Percentiles rank a stretch among this genome's conserved stretches.
phyloP scores from a whole-genome alignment of 2,113 vertebrate genomes.

The Calyptomena viridis region DNA sequence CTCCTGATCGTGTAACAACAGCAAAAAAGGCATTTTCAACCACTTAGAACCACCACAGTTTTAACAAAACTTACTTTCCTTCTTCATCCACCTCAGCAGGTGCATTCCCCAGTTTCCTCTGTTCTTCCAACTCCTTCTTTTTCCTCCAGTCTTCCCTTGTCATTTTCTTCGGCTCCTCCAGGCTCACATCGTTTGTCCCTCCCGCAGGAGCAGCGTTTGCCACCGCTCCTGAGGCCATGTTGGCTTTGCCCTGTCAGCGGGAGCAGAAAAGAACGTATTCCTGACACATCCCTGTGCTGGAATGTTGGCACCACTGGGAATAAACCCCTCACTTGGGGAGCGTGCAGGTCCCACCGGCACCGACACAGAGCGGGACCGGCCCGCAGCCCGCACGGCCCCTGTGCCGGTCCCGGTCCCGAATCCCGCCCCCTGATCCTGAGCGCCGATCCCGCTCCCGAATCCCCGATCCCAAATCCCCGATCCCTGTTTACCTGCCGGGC shows the following conservation, averaged over 20 bases:
- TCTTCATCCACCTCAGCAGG: conserved; percentile 98
- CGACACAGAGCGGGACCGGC: too few species aligned
- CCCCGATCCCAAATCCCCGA: too few species aligned
- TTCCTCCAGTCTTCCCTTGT: conserved; percentile 98
- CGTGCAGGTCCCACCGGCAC: too few species aligned
- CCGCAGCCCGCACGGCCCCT: too few species aligned
- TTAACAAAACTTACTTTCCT: conserved; percentile 86
- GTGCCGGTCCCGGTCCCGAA: rapidly evolving
- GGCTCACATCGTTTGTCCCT: conserved; percentile 79
- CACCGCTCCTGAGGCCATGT: conserved; percentile 56
- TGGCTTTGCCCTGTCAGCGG: background rate
- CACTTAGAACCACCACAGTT: background rate
- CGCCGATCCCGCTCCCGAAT: too few species aligned
- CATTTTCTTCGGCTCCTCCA: conserved; percentile 98
- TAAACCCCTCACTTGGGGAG: too few species aligned
- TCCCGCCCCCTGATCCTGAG: too few species aligned
- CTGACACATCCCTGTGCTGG: too few species aligned
- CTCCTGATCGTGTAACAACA: background rate
- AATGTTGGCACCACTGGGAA: too few species aligned
- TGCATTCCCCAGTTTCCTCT: conserved; percentile 94
- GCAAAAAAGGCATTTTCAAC: background rate
- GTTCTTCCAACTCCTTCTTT: conserved; percentile 97
- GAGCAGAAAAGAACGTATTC: too few species aligned
- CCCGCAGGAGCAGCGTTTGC: conserved; percentile 34
- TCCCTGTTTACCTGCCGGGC: background rate